A percentile compares a stretch with the other conserved stretches of the same genome.
phyloP scores from a whole-genome alignment of 2,888 invertebrate species.

The Melanostoma scalare region DNA sequence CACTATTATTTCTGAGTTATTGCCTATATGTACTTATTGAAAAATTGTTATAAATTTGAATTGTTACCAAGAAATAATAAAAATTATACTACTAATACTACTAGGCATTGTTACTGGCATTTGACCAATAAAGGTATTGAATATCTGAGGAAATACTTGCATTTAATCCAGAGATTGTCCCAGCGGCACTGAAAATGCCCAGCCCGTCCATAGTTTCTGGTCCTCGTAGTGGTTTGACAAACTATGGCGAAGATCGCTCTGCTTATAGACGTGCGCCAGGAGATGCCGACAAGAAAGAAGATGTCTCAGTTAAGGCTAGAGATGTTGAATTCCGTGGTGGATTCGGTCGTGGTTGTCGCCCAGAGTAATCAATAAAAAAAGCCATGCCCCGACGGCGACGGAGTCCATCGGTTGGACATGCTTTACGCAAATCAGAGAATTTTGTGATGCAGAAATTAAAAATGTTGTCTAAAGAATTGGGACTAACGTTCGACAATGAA shows the following conservation, averaged over 20 bases:
- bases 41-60: too few relatives aligned
- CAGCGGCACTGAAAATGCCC: constrained; percentile 97
- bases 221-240: constrained; percentile 87
- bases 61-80: too few relatives aligned
- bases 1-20: too few relatives aligned
- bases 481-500: too few relatives aligned
- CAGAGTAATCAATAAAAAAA: constrained; percentile 74
- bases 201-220: constrained; percentile 87
- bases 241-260: constrained; percentile 91
- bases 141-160: constrained; percentile 96
- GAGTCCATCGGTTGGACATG: too few relatives aligned
- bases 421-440: too few relatives aligned
- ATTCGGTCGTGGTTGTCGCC: constrained; percentile 88
- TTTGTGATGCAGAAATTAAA: too few relatives aligned
- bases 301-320: constrained; percentile 97
- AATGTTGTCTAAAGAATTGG: too few relatives aligned
- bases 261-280: constrained; percentile 91
- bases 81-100: too few relatives aligned
- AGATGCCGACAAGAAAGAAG: constrained; percentile 95
- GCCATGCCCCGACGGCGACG: too few relatives aligned
- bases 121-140: constrained; percentile 99
- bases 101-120: constrained; percentile 98
- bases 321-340: constrained; percentile 96
- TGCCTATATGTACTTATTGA: too few relatives aligned
- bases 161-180: constrained; percentile 99